Evolutionary conservation across 2,888 invertebrate species (phyloP).

Genomic region (Leptogaster cylindrica): DNA sequence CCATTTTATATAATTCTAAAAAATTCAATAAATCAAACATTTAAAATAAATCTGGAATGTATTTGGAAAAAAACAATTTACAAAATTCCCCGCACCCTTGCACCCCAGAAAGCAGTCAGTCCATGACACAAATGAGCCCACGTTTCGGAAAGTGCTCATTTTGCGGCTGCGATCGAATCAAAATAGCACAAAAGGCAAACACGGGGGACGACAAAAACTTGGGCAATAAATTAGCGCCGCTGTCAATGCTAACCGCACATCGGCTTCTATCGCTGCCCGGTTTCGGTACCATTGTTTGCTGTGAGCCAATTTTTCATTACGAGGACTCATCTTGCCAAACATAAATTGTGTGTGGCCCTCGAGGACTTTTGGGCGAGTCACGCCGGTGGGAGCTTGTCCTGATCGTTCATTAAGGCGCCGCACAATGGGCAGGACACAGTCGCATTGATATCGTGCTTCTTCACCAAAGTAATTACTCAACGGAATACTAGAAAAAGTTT

Average conservation of each 20-base stretch:
- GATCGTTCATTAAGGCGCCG: background rate
- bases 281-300: background rate
- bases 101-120: background rate
- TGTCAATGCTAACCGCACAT: conserved; percentile 33
- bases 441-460: background rate
- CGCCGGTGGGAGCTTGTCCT: background rate
- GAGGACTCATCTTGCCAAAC: background rate
- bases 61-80: too few species aligned
- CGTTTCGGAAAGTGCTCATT: conserved; percentile 10
- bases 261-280: background rate
- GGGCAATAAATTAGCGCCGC: conserved; percentile 24
- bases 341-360: background rate
- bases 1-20: too few species aligned
- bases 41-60: too few species aligned
- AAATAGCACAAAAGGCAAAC: conserved; percentile 29
- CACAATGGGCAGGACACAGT: background rate
- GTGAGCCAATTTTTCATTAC: background rate
- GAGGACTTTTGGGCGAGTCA: background rate
- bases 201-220: conserved; percentile 14
- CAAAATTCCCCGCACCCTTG: background rate
- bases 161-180: conserved; percentile 23
- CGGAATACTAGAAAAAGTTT: background rate
- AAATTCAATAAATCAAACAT: too few species aligned
- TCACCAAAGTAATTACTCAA: background rate
- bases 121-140: background rate